Conservation (phyloP, 2,113 vertebrate genomes). For the Chrysochloris asiatica region DNA sequence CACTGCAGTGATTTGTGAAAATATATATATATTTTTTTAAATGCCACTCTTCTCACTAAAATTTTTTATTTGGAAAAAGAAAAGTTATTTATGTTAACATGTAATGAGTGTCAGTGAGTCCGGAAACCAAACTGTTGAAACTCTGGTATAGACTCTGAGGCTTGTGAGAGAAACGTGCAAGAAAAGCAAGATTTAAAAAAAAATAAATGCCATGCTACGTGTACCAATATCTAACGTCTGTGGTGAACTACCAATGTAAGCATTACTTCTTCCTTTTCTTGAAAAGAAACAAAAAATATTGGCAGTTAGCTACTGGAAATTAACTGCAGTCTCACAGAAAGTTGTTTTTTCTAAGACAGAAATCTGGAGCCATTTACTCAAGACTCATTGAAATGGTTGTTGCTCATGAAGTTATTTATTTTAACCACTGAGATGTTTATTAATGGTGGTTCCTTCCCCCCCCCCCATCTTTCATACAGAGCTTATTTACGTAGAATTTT, state of each 20-base stretch:
- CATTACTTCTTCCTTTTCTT: background rate
- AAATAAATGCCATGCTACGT: background rate
- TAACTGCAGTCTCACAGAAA: background rate
- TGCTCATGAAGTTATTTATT: background rate
- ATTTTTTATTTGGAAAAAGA: slow-evolving; percentile 15
- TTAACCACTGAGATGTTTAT: background rate
- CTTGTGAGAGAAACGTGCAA: background rate
- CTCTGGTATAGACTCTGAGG: background rate
- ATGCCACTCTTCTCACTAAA: background rate
- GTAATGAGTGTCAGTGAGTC: background rate
- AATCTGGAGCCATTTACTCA: background rate
- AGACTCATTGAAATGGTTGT: background rate
- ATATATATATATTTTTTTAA: background rate
- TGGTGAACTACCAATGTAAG: background rate
- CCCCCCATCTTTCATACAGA: slow-evolving; percentile 36
- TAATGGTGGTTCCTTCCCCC: background rate
- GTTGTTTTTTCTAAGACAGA: background rate
- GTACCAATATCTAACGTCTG: background rate
- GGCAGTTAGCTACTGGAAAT: background rate
- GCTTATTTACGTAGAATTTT: background rate
- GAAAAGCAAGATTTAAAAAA: background rate
- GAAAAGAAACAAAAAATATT: background rate
- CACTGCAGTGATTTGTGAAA: background rate
- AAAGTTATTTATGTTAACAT: slow-evolving; percentile 3
- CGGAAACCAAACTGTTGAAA: background rate